Percentiles rank a stretch among this genome's conserved stretches.
These are phyloP conservation scores for Tenthredo mesomela DNA, from an alignment of 2,888 invertebrate genomes.

Conservation along the genomic window DNA sequence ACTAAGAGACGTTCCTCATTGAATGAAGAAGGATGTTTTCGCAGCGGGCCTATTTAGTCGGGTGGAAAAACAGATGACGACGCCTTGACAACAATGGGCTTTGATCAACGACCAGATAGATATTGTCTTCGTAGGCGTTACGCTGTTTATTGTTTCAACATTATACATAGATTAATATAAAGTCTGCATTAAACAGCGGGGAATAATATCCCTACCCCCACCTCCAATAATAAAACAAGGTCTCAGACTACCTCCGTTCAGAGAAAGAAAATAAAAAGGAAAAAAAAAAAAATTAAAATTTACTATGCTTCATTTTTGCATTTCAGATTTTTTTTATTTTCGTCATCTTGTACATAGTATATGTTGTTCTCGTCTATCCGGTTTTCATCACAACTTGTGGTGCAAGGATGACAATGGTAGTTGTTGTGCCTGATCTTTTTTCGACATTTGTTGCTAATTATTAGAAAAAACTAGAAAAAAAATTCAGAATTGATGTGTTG, in stretches of 20 bases:
- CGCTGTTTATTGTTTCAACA: neutral
- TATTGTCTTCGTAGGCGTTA: constrained; percentile 18
- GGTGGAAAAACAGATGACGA: constrained; percentile 59
- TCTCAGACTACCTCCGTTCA: neutral
- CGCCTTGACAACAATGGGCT: neutral
- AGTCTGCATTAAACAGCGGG: neutral
- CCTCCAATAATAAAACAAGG: neutral
- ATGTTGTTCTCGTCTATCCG: neutral
- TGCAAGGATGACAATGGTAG: too few relatives aligned
- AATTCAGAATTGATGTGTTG: too few relatives aligned
- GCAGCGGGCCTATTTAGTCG: constrained; percentile 55
- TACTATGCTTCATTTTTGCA: neutral
- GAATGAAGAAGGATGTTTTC: constrained; percentile 42
- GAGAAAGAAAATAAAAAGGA: neutral
- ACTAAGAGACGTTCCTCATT: constrained; percentile 22
- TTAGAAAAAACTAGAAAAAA: too few relatives aligned
- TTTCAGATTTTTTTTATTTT: neutral
- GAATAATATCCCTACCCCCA: neutral
- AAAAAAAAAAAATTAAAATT: neutral
- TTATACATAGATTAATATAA: neutral
- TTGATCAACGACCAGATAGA: constrained; percentile 25
- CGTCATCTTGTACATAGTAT: too few relatives aligned
- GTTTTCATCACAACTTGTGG: neutral
- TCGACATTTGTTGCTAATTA: too few relatives aligned
- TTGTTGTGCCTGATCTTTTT: too few relatives aligned